phyloP scores from a whole-genome alignment of 2,113 vertebrate genomes.

The Corythornis madagascariensis region DNA sequence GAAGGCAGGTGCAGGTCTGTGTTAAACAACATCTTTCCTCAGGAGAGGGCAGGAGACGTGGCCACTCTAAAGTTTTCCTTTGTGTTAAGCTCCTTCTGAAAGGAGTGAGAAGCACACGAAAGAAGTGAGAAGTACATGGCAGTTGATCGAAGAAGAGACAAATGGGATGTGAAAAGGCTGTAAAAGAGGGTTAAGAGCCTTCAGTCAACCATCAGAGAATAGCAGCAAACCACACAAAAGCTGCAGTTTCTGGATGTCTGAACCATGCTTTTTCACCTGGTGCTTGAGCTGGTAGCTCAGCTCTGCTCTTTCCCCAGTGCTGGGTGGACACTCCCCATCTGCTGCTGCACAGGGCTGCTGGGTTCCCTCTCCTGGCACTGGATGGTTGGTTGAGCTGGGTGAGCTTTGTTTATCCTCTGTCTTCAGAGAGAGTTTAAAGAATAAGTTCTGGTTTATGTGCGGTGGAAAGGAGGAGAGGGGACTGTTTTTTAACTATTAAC shows the following conservation, averaged over 20 bases:
- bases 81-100: not conserved
- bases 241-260: not conserved
- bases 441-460: accelerated
- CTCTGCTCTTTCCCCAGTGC: not conserved
- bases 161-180: not conserved
- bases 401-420: not conserved
- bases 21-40: not conserved
- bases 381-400: not conserved
- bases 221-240: not conserved
- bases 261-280: not conserved
- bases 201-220: not conserved
- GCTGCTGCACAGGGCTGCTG: not conserved
- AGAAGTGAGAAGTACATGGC: not conserved
- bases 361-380: accelerated
- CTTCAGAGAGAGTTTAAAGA: not conserved
- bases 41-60: not conserved
- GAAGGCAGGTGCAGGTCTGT: not conserved
- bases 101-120: too few relatives aligned
- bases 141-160: not conserved
- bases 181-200: not conserved
- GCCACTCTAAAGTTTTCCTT: not conserved
- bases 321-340: not conserved
- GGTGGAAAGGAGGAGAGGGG: not conserved
- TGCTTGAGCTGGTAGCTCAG: not conserved
- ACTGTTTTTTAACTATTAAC: not conserved